These are phyloP conservation scores for silkworm (Bombyx mori) DNA, from an alignment of 1,140 invertebrate species.

Conservation along the genomic window ASM3026992v2 NC_085118.1:14121001-14121500, in stretches of 20 bases:
- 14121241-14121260: slow-evolving; percentile 69
- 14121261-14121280: slow-evolving; percentile 70
- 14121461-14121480: too few species aligned
- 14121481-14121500: too few species aligned
- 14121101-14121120: slow-evolving; percentile 39
- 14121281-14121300: slow-evolving; percentile 91
- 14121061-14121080: slow-evolving; percentile 33
- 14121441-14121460: too few species aligned
- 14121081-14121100: slow-evolving; percentile 12
- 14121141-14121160: slow-evolving; percentile 32
- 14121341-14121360: slow-evolving; percentile 87
- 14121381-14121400: slow-evolving; percentile 32
- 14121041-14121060: slow-evolving; percentile 45
- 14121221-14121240: slow-evolving; percentile 71
- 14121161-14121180: slow-evolving; percentile 38
- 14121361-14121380: slow-evolving; percentile 85
- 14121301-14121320: slow-evolving; percentile 92
- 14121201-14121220: slow-evolving; percentile 69
- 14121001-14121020: slow-evolving; percentile 44
- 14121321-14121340: slow-evolving; percentile 94
- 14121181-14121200: slow-evolving; percentile 48
- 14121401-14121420: too few species aligned
- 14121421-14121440: too few species aligned
- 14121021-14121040: slow-evolving; percentile 46
- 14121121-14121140: slow-evolving; percentile 40